These are phyloP conservation scores for Rhynchotus rufescens DNA, from an alignment of 2,797 vertebrate species.

Conservation along the genomic window DNA sequence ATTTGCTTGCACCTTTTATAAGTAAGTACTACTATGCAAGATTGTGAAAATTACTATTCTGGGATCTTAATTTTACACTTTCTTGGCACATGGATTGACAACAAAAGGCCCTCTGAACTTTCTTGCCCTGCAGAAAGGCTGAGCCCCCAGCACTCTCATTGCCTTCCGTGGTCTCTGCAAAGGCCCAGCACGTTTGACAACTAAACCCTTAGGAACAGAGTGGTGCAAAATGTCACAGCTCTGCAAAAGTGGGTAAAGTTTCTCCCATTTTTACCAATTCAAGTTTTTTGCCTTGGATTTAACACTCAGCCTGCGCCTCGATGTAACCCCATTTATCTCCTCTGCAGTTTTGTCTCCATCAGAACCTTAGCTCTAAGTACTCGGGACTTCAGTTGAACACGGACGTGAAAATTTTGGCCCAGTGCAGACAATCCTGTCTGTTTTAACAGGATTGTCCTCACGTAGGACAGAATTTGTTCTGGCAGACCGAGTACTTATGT, in stretches of 20 bases:
- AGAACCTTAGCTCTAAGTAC: not conserved
- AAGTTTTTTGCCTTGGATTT: not conserved
- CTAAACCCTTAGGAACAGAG: rapidly evolving
- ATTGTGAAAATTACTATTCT: not conserved
- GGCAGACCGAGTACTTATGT: not conserved
- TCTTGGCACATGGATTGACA: not conserved
- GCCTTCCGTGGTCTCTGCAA: not conserved
- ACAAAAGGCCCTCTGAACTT: constrained; percentile 49
- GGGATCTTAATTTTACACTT: not conserved
- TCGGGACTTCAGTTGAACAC: not conserved
- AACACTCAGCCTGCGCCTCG: not conserved
- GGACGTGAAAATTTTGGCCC: not conserved
- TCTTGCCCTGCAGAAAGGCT: constrained; percentile 14
- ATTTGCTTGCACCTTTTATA: not conserved
- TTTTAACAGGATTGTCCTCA: not conserved
- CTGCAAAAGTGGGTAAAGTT: not conserved
- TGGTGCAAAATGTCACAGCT: not conserved
- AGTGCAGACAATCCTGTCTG: not conserved
- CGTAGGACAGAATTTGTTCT: not conserved
- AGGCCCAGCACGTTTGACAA: not conserved
- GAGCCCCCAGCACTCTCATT: not conserved
- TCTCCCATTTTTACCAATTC: not conserved
- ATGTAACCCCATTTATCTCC: not conserved
- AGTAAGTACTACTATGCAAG: not conserved
- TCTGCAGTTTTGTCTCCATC: not conserved